Conservation (phyloP, 2,888 invertebrate genomes). For the Amaurobius ferox region DNA sequence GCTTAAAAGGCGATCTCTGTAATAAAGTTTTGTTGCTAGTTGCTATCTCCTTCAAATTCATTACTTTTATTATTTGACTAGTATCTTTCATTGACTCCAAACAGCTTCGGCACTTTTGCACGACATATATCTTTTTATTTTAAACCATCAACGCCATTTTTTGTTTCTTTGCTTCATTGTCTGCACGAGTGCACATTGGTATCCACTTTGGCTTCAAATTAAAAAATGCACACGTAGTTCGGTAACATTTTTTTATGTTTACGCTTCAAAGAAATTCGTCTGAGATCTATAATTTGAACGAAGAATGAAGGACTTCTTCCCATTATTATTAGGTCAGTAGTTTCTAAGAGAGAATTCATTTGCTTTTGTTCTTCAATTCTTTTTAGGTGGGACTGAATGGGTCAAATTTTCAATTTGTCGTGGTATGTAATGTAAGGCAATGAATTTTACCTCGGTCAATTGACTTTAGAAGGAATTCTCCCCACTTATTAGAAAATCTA, state of each 20-base stretch:
- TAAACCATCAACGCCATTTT: neutral
- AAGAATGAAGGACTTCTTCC: conserved; percentile 14
- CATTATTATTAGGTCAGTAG: conserved; percentile 40
- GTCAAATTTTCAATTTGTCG: neutral
- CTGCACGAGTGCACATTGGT: neutral
- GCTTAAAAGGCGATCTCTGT: too few species aligned
- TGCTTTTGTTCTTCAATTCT: neutral
- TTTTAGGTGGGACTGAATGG: neutral
- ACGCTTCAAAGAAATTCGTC: conserved; percentile 34
- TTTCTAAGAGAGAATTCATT: neutral
- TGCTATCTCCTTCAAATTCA: too few species aligned
- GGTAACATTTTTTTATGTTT: conserved; percentile 1
- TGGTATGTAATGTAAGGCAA: neutral
- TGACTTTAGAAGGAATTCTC: neutral
- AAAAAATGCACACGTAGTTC: neutral
- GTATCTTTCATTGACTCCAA: neutral
- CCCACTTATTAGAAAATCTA: too few species aligned
- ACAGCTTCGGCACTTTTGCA: neutral
- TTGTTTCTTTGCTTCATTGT: neutral
- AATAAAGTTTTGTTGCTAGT: too few species aligned
- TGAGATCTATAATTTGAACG: conserved; percentile 21
- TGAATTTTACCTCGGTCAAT: neutral
- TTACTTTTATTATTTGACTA: too few species aligned
- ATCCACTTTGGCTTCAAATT: neutral
- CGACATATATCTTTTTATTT: neutral